A percentile compares a stretch with the other conserved stretches of the same genome.
Evolutionary conservation across 2,113 vertebrate genomes (phyloP).

Genomic region (Myrmecobius fasciatus): DNA sequence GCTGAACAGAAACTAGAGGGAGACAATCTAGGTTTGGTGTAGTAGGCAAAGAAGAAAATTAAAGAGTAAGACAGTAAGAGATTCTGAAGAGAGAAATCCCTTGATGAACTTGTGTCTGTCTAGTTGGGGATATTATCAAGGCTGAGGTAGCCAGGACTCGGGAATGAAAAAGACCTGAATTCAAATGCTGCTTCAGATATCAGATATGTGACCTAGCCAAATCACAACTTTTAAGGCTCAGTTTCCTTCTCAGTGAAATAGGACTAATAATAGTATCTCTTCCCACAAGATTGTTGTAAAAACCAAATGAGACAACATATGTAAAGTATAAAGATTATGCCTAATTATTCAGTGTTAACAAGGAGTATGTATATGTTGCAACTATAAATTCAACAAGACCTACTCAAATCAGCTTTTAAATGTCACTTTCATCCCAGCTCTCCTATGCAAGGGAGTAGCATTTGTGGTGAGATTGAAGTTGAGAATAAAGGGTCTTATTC

Average conservation of each 20-base stretch:
- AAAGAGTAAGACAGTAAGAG: not conserved
- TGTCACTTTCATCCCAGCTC: not conserved
- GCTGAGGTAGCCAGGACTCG: not conserved
- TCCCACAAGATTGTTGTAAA: not conserved
- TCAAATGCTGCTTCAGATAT: not conserved
- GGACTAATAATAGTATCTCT: not conserved
- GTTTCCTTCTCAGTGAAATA: not conserved
- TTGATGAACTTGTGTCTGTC: not conserved
- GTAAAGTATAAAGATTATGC: not conserved
- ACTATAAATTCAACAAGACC: not conserved
- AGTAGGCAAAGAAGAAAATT: not conserved
- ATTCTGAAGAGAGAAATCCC: not conserved
- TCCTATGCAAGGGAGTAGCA: not conserved
- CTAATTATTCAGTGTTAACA: not conserved
- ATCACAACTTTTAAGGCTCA: not conserved
- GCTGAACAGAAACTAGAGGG: not conserved
- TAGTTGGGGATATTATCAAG: not conserved
- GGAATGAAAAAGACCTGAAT: not conserved
- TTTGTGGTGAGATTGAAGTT: not conserved
- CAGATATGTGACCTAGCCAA: not conserved
- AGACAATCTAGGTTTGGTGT: not conserved
- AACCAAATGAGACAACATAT: not conserved
- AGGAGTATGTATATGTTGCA: not conserved
- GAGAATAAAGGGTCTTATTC: not conserved
- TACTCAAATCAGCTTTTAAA: not conserved